A percentile compares a stretch with the other conserved stretches of the same genome.
Evolutionary conservation across 2,797 vertebrate species (phyloP).

Genomic region (Catostomus latipinnis): DNA sequence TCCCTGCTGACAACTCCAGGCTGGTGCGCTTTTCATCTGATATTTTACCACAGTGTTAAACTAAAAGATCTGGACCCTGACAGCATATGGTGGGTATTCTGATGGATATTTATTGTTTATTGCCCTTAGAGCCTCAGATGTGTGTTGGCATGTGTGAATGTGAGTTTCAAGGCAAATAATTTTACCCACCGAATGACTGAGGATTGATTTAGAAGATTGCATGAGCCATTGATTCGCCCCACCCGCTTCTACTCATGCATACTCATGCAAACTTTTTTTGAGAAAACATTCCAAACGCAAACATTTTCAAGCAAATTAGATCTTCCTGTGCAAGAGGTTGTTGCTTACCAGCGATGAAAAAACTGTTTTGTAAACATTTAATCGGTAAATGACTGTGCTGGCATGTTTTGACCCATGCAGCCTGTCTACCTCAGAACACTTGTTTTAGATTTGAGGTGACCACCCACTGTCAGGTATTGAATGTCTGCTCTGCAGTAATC

Average conservation of each 20-base stretch:
- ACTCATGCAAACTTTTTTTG: constrained; percentile 58
- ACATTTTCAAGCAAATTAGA: constrained; percentile 58
- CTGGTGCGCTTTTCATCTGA: constrained; percentile 59
- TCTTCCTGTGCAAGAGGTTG: constrained; percentile 59
- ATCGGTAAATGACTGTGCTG: constrained; percentile 61
- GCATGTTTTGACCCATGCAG: constrained; percentile 44
- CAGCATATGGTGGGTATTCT: constrained; percentile 63
- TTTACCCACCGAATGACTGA: constrained; percentile 73
- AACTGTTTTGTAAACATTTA: constrained; percentile 75
- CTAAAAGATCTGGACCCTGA: constrained; percentile 37
- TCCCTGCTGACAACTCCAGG: constrained; percentile 66
- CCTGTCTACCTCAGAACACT: constrained; percentile 50
- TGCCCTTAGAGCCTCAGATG: constrained; percentile 69
- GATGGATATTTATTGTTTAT: constrained; percentile 38
- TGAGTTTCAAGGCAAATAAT: constrained; percentile 68
- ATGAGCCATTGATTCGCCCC: constrained; percentile 58
- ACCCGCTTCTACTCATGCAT: constrained; percentile 56
- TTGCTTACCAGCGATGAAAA: constrained; percentile 57
- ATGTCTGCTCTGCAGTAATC: constrained; percentile 60
- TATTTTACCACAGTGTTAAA: constrained; percentile 67
- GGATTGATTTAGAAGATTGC: constrained; percentile 78
- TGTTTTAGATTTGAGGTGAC: constrained; percentile 68
- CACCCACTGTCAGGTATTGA: constrained; percentile 72
- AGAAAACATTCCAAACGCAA: constrained; percentile 63
- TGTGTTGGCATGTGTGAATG: constrained; percentile 74